phyloP scores from a whole-genome alignment of 37 sponge, comb jelly and placozoan genomes.

The Eunapius fragilis region DNA sequence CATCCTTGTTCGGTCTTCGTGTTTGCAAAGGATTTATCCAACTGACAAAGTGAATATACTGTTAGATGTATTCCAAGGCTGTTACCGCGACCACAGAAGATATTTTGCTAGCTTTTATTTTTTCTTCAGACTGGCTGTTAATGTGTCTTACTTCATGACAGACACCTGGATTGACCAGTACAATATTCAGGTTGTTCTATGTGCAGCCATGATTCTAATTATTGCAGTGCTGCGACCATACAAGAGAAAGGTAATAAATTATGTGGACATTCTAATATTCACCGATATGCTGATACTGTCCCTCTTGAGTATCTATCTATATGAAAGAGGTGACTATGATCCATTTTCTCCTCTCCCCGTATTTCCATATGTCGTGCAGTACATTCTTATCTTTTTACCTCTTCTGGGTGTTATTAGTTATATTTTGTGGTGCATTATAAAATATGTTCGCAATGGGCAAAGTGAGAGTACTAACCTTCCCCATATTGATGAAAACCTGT shows the following conservation, averaged over 20 bases:
- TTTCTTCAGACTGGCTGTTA: slow-evolving; percentile 33
- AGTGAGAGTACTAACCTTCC: too few relatives aligned
- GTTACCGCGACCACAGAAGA: slow-evolving; percentile 31
- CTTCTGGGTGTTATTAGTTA: slow-evolving; percentile 20
- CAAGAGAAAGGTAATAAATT: slow-evolving; percentile 21
- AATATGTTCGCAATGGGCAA: too few relatives aligned
- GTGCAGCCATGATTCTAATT: not conserved
- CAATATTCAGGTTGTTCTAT: slow-evolving; percentile 6
- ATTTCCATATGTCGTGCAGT: slow-evolving; percentile 25
- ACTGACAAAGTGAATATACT: slow-evolving; percentile 28
- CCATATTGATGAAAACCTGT: too few relatives aligned
- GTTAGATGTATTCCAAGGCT: slow-evolving; percentile 54
- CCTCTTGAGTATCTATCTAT: slow-evolving; percentile 38
- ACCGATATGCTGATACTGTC: slow-evolving; percentile 40
- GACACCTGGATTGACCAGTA: slow-evolving; percentile 28
- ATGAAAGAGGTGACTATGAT: too few relatives aligned
- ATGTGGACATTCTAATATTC: slow-evolving; percentile 53
- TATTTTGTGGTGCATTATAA: not conserved
- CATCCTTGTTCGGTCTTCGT: not conserved
- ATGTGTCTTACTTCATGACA: slow-evolving; percentile 11
- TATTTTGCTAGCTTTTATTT: slow-evolving; percentile 68
- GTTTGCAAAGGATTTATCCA: slow-evolving; percentile 9
- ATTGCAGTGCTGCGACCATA: slow-evolving; percentile 52
- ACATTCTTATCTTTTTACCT: slow-evolving; percentile 38
- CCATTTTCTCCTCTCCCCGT: not conserved